These are phyloP conservation scores for Orientallactaga bullata DNA, from an alignment of 2,113 vertebrate species.

Conservation along the genomic window DNA sequence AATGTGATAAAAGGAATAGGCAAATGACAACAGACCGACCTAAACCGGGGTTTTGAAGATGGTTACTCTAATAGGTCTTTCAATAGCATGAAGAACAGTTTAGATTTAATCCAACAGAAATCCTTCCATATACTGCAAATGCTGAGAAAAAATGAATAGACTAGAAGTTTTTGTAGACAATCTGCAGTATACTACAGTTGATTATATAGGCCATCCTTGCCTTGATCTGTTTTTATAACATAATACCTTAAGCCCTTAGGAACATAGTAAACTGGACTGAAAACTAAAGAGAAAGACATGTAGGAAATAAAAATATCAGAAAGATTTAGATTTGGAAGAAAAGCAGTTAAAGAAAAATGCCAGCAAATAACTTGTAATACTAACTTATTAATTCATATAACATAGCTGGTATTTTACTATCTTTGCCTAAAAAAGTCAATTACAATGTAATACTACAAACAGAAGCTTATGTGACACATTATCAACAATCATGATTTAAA, in stretches of 20 bases:
- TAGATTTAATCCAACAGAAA: conserved; percentile 43
- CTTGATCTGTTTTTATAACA: conserved; percentile 19
- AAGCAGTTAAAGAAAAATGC: not conserved
- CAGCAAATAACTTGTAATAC: not conserved
- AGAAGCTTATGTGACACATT: conserved; percentile 18
- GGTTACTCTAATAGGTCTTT: not conserved
- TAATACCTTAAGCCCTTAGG: not conserved
- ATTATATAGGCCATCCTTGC: not conserved
- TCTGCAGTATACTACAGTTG: not conserved
- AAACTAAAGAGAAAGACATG: not conserved
- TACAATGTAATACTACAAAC: not conserved
- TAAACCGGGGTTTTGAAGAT: not conserved
- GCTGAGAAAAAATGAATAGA: not conserved
- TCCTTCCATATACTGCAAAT: not conserved
- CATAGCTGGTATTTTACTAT: conserved; percentile 2
- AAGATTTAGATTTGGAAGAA: not conserved
- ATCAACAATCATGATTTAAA: conserved; percentile 15
- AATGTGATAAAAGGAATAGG: not conserved
- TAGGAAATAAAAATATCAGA: conserved; percentile 41
- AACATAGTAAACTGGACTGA: not conserved
- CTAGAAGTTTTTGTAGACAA: not conserved
- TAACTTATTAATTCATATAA: conserved; percentile 10
- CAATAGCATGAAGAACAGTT: not conserved
- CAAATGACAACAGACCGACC: not conserved
- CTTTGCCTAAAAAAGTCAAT: conserved; percentile 34